These are phyloP conservation scores for Cranoglanis bouderius DNA, from an alignment of 2,113 vertebrate species.

Conservation along the genomic window DNA sequence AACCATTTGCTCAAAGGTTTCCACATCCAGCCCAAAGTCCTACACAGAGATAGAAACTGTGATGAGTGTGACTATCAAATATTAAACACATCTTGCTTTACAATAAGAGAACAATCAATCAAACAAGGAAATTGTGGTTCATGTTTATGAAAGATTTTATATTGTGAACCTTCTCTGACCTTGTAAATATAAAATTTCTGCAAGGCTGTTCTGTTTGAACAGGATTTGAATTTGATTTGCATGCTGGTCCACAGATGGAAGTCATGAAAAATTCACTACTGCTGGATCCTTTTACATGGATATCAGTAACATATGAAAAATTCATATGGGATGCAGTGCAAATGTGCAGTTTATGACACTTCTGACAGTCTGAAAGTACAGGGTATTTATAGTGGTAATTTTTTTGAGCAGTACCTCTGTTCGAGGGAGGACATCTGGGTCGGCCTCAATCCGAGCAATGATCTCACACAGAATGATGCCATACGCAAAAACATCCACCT, in stretches of 20 bases:
- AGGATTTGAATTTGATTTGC: conserved; percentile 1
- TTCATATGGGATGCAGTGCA: background rate
- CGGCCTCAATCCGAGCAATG: conserved; percentile 89
- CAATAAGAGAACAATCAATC: background rate
- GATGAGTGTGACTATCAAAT: background rate
- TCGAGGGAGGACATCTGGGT: conserved; percentile 90
- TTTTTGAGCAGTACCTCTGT: conserved; percentile 78
- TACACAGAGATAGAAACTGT: conserved; percentile 52
- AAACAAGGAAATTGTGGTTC: background rate
- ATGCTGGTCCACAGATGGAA: background rate
- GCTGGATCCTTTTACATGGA: background rate
- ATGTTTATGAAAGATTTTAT: background rate
- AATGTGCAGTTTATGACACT: background rate
- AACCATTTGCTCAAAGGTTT: conserved; percentile 84
- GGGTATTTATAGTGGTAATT: background rate
- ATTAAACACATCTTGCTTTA: background rate
- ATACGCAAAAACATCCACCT: conserved; percentile 85
- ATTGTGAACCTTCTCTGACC: background rate
- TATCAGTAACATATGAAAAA: background rate
- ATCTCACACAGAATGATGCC: conserved; percentile 95
- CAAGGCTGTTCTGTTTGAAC: background rate
- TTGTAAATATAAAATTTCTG: background rate
- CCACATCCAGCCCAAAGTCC: conserved; percentile 90
- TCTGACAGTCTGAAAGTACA: background rate
- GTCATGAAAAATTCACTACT: conserved; percentile 14